These are phyloP conservation scores for Cephalotes varians DNA, from an alignment of 2,888 invertebrate genomes.

Conservation along the genomic window DNA sequence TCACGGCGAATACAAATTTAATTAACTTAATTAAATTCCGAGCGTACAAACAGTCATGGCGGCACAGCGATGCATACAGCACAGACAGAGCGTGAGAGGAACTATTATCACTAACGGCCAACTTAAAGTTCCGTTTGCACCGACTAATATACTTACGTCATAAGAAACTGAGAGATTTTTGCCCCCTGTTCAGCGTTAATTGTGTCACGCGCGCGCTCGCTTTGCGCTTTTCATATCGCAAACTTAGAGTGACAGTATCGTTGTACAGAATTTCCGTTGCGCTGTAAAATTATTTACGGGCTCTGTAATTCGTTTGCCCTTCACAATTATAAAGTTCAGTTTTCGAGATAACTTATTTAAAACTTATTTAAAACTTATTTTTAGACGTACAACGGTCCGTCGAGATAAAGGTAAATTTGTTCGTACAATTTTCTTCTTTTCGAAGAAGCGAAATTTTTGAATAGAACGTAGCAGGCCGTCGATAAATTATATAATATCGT, in stretches of 20 bases:
- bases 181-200: conserved; percentile 20
- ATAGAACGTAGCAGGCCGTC: neutral
- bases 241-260: conserved; percentile 26
- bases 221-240: conserved; percentile 37
- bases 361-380: no score
- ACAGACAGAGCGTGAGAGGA: conserved; percentile 38
- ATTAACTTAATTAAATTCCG: conserved; percentile 74
- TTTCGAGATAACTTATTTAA: conserved; percentile 41
- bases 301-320: conserved; percentile 38
- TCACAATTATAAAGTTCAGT: conserved; percentile 42
- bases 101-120: conserved; percentile 20
- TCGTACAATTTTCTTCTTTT: conserved; percentile 26
- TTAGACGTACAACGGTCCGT: neutral
- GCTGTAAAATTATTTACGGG: conserved; percentile 42
- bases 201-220: conserved; percentile 5
- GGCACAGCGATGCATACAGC: conserved; percentile 42
- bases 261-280: conserved; percentile 23
- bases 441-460: neutral
- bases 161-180: conserved; percentile 46
- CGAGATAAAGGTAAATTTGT: conserved; percentile 20
- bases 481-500: conserved; percentile 18
- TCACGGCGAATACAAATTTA: conserved; percentile 63
- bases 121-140: conserved; percentile 23
- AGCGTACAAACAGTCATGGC: conserved; percentile 55
- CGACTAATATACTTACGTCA: neutral